A percentile compares a stretch with the other conserved stretches of the same genome.
Evolutionary conservation across 2,113 vertebrate species (phyloP).

Genomic region (Aleadryas rufinucha): DNA sequence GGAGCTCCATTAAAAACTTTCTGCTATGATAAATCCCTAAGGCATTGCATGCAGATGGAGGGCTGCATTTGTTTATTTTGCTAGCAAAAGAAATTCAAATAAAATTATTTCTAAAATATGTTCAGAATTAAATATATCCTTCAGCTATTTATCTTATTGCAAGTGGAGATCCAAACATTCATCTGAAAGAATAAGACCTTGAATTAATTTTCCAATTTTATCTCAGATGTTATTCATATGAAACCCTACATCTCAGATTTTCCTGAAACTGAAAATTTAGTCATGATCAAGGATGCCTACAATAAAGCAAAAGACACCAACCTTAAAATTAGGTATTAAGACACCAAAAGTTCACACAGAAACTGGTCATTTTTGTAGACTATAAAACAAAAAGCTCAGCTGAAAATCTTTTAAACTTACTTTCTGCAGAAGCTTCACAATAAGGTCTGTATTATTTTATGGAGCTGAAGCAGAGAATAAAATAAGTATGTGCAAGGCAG

Average conservation of each 20-base stretch:
- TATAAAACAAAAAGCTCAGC: not conserved
- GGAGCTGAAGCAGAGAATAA: not conserved
- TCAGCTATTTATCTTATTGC: not conserved
- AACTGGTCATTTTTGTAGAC: not conserved
- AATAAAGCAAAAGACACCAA: not conserved
- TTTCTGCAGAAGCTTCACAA: not conserved
- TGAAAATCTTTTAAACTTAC: not conserved
- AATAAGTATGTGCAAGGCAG: not conserved
- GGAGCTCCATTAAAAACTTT: not conserved
- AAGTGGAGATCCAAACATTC: not conserved
- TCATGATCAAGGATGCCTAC: not conserved
- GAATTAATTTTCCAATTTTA: not conserved
- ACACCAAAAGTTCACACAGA: not conserved
- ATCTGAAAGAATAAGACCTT: not conserved
- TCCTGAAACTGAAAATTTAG: not conserved
- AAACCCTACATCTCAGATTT: not conserved
- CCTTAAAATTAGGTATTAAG: not conserved
- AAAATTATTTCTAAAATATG: not conserved
- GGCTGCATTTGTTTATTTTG: not conserved
- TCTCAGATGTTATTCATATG: not conserved
- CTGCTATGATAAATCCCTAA: not conserved
- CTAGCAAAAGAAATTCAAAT: not conserved
- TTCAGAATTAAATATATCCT: constrained; percentile 6
- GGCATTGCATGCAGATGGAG: not conserved
- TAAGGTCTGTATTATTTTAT: not conserved